Evolutionary conservation across 2,113 vertebrate genomes (phyloP), one percentile per base, ranked within the genome.

Genomic region (Sander lucioperca): DNA sequence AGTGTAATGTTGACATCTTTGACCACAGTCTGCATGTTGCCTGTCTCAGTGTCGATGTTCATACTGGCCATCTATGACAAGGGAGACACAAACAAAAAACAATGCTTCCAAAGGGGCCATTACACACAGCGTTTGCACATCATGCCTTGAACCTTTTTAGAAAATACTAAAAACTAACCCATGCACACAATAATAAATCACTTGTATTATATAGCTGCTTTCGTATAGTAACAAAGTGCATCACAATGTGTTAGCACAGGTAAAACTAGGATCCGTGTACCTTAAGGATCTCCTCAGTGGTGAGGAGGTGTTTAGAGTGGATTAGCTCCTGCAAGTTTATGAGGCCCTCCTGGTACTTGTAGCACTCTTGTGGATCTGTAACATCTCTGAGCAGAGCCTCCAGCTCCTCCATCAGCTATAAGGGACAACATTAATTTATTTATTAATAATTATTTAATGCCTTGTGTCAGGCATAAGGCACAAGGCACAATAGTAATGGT

Each of bases 21-120:
- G 64, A 97, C 89, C 74, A 96, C 93, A 50, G 89, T 94, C 76
- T 98, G 95, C 97, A 99, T 97, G 90, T 98, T 98, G 64, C 97
- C 97, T 0, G 95, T 97, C 69, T 97, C 96, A 2, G 94, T 89
- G 89, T 98, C 97, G 21, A 93, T 93, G 57, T 93, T 90, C 14
- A 68, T 77, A 45, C 75, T 95, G 70, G 97, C 96, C 16, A 61
- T 84, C 97, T 99, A 48, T 48, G 59, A 81, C 36, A 33, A 79
- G 5, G 27, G n/a, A 77, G 36, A 77, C 18, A 64, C 19, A 48
- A 39, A 19, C 11, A 48, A 25, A 39, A 23, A n/a, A 0, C 2
- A 21, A 45, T 9, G 7, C 3, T 11, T 30, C 25, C 25, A 19
- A 65, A 33, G 54, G 63, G 15, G 18, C 18, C n/a, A 57, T 47